Evolutionary conservation across 2,797 vertebrate genomes (phyloP).

Genomic region (Leucoraja ocellata): DNA sequence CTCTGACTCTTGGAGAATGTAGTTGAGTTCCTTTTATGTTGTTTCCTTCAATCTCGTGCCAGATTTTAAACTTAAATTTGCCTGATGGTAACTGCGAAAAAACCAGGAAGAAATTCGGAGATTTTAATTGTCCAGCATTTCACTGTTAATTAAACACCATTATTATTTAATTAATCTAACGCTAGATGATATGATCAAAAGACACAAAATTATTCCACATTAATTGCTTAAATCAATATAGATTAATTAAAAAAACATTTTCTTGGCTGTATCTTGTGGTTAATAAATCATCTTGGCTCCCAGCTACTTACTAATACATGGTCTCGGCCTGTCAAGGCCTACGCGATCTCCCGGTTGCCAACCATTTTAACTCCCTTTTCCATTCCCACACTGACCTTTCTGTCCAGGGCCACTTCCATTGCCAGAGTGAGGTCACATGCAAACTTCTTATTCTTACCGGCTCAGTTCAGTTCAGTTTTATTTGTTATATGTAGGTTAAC

Average conservation of each 20-base stretch:
- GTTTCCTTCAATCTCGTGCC: slow-evolving; percentile 73
- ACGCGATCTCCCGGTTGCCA: no score
- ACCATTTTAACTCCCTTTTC: no score
- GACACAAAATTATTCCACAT: not conserved
- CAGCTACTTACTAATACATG: not conserved
- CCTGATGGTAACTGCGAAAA: slow-evolving; percentile 75
- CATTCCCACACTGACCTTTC: no score
- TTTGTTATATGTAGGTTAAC: no score
- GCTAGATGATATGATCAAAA: not conserved
- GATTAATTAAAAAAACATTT: not conserved
- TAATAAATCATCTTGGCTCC: not conserved
- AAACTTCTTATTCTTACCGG: no score
- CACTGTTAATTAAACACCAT: not conserved
- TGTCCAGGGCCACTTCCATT: no score
- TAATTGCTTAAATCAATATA: not conserved
- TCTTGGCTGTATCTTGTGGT: not conserved
- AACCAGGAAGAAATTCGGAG: not conserved
- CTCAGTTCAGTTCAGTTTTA: no score
- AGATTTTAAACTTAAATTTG: slow-evolving; percentile 70
- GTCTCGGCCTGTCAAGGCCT: no score
- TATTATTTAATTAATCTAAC: not conserved
- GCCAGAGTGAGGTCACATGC: no score
- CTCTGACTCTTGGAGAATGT: slow-evolving; percentile 78
- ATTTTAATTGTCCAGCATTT: not conserved
- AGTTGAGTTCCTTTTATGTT: slow-evolving; percentile 78